phyloP scores from a whole-genome alignment of 30 jellyfish, hydroid and myxozoan species.

The Haliclystus octoradiatus region DNA sequence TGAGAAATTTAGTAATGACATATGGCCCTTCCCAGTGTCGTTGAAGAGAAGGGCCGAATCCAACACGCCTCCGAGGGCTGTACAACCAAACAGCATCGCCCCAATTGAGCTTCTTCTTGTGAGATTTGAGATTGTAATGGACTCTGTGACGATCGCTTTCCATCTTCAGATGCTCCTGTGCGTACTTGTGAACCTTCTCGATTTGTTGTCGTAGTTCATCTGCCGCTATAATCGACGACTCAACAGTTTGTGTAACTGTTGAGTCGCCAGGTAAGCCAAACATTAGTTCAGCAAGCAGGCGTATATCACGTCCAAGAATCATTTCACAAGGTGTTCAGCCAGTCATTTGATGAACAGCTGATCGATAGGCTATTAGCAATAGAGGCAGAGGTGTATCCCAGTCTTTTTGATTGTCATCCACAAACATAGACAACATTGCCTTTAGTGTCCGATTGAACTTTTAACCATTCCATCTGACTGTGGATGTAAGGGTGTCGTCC shows the following conservation, averaged over 20 bases:
- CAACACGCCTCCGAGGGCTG: background rate
- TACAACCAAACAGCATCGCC: background rate
- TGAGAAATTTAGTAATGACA: background rate
- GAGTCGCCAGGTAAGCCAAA: background rate
- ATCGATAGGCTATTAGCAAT: background rate
- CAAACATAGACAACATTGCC: constrained; percentile 1
- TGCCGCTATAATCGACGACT: background rate
- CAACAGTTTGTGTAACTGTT: background rate
- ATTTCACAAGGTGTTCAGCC: background rate
- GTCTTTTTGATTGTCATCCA: background rate
- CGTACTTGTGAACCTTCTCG: background rate
- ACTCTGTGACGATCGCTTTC: background rate
- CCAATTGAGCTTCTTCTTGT: background rate
- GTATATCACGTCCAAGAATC: background rate
- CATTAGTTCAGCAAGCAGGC: background rate
- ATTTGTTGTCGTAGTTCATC: background rate
- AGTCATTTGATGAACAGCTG: background rate
- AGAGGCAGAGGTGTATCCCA: background rate
- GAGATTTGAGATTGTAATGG: background rate
- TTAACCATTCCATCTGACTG: background rate
- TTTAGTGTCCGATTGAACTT: background rate
- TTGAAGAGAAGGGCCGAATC: background rate
- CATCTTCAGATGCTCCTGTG: background rate
- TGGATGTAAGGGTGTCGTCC: background rate
- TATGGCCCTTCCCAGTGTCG: background rate